These are phyloP conservation scores for Pardalotus punctatus DNA, from an alignment of 2,113 vertebrate genomes.

Conservation along the genomic window DNA sequence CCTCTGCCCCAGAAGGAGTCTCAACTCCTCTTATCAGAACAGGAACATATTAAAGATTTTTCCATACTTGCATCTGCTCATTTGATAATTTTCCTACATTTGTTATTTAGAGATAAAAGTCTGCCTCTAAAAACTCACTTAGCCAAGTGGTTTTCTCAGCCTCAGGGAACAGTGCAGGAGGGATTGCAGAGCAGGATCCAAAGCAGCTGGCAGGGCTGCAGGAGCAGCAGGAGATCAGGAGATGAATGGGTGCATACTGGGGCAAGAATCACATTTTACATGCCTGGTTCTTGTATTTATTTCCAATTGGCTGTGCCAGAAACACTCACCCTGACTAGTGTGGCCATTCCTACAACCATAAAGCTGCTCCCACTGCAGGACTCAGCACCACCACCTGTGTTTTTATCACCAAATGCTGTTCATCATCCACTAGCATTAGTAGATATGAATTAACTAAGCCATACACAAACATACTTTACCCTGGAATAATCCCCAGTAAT, in stretches of 20 bases:
- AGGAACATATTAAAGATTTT: conserved; percentile 13
- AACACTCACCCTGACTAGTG: neutral
- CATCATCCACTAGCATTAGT: neutral
- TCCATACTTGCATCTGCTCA: neutral
- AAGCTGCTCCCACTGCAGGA: neutral
- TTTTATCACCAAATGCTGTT: neutral
- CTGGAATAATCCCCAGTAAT: neutral
- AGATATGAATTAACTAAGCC: conserved; percentile 37
- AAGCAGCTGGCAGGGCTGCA: neutral
- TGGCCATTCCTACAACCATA: neutral
- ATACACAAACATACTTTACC: conserved; percentile 4
- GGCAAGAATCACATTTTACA: neutral
- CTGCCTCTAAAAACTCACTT: conserved; percentile 28
- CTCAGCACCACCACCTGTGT: neutral
- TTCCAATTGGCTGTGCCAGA: neutral
- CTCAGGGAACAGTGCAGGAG: conserved; percentile 6
- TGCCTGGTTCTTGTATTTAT: neutral
- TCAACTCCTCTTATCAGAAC: neutral
- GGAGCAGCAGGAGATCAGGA: conserved; percentile 1
- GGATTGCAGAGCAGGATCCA: conserved; percentile 18
- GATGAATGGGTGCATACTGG: neutral
- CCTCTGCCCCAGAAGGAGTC: neutral
- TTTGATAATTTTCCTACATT: conserved; percentile 2
- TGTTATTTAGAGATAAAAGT: conserved; percentile 38
- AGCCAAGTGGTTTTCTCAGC: conserved; percentile 28